Evolutionary conservation across 2,113 vertebrate genomes (phyloP).

Genomic region (Mormoops blainvillei): DNA sequence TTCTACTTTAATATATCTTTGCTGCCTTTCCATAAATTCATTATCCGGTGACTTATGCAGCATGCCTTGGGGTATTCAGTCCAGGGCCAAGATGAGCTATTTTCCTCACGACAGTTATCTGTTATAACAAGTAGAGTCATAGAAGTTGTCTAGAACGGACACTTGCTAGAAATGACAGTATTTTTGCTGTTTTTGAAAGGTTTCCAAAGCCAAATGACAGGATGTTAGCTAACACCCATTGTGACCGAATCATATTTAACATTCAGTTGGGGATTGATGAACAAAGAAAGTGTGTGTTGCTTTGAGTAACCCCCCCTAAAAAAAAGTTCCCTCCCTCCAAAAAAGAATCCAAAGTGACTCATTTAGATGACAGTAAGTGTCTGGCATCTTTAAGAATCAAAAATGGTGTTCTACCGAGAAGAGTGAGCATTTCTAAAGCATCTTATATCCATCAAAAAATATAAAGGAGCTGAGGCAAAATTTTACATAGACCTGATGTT

Average conservation of each 20-base stretch:
- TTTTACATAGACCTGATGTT: background rate
- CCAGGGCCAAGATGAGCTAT: conserved; percentile 47
- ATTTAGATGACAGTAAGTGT: background rate
- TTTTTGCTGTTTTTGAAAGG: conserved; percentile 44
- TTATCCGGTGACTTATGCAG: conserved; percentile 22
- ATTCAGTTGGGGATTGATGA: background rate
- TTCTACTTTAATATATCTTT: conserved; percentile 27
- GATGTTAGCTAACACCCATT: background rate
- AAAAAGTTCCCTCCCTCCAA: background rate
- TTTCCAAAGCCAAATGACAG: conserved; percentile 10
- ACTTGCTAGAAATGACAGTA: conserved; percentile 43
- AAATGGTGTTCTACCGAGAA: background rate
- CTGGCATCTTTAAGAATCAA: background rate
- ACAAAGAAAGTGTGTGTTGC: background rate
- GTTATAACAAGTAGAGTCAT: conserved; percentile 19
- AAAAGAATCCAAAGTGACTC: background rate
- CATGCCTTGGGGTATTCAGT: conserved; percentile 16
- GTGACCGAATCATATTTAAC: background rate
- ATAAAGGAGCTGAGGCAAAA: background rate
- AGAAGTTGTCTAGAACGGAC: conserved; percentile 41
- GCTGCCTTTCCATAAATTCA: conserved; percentile 15
- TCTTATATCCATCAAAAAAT: background rate
- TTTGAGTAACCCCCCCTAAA: background rate
- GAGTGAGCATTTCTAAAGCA: background rate
- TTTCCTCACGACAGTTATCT: conserved; percentile 50